These are phyloP conservation scores for Drosophila dunni DNA, from an alignment of 1,140 invertebrate genomes.

Conservation along the genomic window DNA sequence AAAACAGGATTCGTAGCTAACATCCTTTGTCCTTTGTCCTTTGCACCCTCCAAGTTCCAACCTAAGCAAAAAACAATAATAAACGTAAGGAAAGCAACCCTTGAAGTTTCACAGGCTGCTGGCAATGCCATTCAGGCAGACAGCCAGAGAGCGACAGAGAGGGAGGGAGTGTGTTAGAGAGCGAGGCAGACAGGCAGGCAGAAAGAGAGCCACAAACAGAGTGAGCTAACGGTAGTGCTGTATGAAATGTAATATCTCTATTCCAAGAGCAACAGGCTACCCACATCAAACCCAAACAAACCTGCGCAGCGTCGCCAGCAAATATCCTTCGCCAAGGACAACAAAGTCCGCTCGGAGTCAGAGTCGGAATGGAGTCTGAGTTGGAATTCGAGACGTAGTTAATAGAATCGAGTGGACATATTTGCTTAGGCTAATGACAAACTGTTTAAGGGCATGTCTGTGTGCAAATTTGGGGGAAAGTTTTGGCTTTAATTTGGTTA, in stretches of 20 bases:
- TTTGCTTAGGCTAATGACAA: constrained; percentile 53
- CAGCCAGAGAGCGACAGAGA: neutral
- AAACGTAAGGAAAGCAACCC: constrained; percentile 31
- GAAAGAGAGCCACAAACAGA: neutral
- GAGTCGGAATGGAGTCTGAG: neutral
- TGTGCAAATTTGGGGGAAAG: neutral
- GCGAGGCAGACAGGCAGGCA: neutral
- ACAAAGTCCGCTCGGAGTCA: constrained; percentile 8
- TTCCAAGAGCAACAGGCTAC: constrained; percentile 58
- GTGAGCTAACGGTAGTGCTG: constrained; percentile 16
- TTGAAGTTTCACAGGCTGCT: constrained; percentile 38
- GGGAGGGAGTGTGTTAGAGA: neutral
- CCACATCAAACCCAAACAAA: constrained; percentile 69
- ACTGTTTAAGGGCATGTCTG: constrained; percentile 2
- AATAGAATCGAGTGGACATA: neutral
- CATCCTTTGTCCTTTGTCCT: constrained; percentile 59
- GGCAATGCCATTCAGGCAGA: constrained; percentile 49
- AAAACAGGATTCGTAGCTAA: constrained; percentile 33
- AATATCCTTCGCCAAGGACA: constrained; percentile 39
- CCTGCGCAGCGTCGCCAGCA: constrained; percentile 43
- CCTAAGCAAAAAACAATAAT: neutral
- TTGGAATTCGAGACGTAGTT: neutral
- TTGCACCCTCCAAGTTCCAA: constrained; percentile 34
- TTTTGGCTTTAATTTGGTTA: constrained; percentile 7
- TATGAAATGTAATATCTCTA: constrained; percentile 43